Percentiles rank a stretch among this genome's conserved stretches.
Conservation (phyloP, 2,888 invertebrate species). For the Heteromurus nitidus region DNA sequence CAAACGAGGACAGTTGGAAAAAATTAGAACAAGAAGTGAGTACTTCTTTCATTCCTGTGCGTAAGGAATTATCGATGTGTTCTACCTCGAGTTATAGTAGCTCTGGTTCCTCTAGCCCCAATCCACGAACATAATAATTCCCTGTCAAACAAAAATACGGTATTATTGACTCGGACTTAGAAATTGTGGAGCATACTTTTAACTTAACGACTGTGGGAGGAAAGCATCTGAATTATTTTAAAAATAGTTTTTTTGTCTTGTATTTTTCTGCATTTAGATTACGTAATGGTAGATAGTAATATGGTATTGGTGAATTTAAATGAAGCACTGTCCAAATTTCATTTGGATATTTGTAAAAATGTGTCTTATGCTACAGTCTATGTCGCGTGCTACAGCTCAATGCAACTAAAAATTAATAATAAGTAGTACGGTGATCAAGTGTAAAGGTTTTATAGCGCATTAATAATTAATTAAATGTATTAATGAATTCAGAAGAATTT, state of each 20-base stretch:
- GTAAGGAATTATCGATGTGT: slow-evolving; percentile 27
- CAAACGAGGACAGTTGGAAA: slow-evolving; percentile 14
- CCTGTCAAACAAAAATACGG: not conserved
- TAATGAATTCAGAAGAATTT: not conserved
- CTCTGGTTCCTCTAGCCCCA: slow-evolving; percentile 31
- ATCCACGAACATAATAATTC: not conserved
- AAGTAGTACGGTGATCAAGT: too few relatives aligned
- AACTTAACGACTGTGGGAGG: not conserved
- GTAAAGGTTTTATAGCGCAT: too few relatives aligned
- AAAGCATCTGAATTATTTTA: not conserved
- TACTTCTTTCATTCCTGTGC: slow-evolving; percentile 39
- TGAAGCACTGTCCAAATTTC: too few relatives aligned
- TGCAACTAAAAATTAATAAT: too few relatives aligned
- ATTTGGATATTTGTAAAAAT: too few relatives aligned
- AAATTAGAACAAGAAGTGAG: slow-evolving; percentile 24
- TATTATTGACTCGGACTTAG: not conserved
- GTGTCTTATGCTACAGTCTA: too few relatives aligned
- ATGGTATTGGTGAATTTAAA: not conserved
- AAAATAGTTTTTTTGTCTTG: not conserved
- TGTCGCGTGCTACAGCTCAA: too few relatives aligned
- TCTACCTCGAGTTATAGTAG: slow-evolving; percentile 39
- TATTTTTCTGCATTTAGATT: not conserved
- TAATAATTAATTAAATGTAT: not conserved
- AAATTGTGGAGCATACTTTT: not conserved
- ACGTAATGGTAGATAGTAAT: not conserved